These are phyloP conservation scores for rabbit (Oryctolagus cuniculus) DNA, from an alignment of 2,113 vertebrate genomes.

Conservation along the genomic window DNA sequence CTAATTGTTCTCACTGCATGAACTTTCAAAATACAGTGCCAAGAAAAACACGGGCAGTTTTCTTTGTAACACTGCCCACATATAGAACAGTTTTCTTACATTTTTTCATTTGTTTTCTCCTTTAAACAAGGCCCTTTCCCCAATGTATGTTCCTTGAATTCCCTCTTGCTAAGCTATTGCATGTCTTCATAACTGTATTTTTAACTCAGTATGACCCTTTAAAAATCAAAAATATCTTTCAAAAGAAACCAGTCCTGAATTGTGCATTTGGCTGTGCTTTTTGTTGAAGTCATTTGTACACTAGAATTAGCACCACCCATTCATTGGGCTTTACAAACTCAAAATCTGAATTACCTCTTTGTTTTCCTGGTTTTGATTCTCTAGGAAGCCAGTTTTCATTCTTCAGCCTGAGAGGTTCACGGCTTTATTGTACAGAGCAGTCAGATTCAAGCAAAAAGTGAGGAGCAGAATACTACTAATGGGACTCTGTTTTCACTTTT, in stretches of 20 bases:
- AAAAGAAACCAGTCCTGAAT: conserved; percentile 32
- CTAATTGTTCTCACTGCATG: conserved; percentile 35
- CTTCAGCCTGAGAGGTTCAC: conserved; percentile 49
- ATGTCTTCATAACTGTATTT: conserved; percentile 53
- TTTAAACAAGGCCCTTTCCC: conserved; percentile 26
- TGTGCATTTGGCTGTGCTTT: neutral
- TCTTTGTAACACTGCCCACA: conserved; percentile 60
- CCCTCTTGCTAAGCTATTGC: conserved; percentile 58
- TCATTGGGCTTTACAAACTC: conserved; percentile 44
- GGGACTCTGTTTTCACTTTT: neutral
- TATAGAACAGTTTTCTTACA: neutral
- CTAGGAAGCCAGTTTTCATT: conserved; percentile 25
- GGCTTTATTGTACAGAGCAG: conserved; percentile 58
- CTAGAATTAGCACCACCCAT: conserved; percentile 56
- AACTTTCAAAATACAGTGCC: conserved; percentile 25
- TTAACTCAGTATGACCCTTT: conserved; percentile 63
- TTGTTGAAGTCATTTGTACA: neutral
- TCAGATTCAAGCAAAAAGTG: conserved; percentile 61
- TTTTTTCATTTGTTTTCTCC: conserved; percentile 40
- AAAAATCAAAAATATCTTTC: conserved; percentile 54
- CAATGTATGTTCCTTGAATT: neutral
- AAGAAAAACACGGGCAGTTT: conserved; percentile 26
- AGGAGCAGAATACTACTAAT: conserved; percentile 38
- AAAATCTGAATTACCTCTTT: conserved; percentile 67
- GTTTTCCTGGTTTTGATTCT: conserved; percentile 51